Percentiles rank a stretch among this genome's conserved stretches.
Evolutionary conservation across 2,113 vertebrate species (phyloP).

Genomic region (Chaetops frenatus): DNA sequence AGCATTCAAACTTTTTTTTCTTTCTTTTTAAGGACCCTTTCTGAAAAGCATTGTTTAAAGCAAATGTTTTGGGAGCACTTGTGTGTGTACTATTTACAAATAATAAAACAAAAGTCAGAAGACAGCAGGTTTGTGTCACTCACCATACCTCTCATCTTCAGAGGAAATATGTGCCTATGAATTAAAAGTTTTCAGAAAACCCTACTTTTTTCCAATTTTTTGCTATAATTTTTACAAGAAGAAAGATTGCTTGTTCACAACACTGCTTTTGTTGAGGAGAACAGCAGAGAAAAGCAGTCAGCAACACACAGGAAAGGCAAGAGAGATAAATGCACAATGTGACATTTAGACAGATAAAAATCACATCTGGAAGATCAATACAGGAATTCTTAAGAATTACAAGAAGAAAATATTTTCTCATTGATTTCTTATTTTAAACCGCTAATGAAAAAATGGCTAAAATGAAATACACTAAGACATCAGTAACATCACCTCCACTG

Average conservation of each 20-base stretch:
- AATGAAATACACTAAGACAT: not conserved
- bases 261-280: not conserved
- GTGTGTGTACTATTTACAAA: not conserved
- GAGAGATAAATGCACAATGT: constrained; percentile 39
- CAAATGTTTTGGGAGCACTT: not conserved
- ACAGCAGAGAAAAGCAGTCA: not conserved
- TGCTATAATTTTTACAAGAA: not conserved
- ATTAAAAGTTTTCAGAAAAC: not conserved
- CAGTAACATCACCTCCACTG: not conserved
- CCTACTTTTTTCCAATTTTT: not conserved
- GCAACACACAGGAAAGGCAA: not conserved
- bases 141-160: not conserved
- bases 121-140: not conserved
- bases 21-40: not conserved
- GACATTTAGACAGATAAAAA: constrained; percentile 63
- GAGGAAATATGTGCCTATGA: not conserved
- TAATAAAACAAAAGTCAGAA: not conserved
- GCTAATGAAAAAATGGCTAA: constrained; percentile 53
- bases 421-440: constrained; percentile 66
- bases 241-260: not conserved
- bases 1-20: not conserved
- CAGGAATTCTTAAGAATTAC: constrained; percentile 62
- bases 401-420: constrained; percentile 67
- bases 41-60: not conserved
- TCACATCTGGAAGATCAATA: constrained; percentile 55